Evolutionary conservation across 2,888 invertebrate genomes (phyloP).

Genomic region (Cephus pulcher): DNA sequence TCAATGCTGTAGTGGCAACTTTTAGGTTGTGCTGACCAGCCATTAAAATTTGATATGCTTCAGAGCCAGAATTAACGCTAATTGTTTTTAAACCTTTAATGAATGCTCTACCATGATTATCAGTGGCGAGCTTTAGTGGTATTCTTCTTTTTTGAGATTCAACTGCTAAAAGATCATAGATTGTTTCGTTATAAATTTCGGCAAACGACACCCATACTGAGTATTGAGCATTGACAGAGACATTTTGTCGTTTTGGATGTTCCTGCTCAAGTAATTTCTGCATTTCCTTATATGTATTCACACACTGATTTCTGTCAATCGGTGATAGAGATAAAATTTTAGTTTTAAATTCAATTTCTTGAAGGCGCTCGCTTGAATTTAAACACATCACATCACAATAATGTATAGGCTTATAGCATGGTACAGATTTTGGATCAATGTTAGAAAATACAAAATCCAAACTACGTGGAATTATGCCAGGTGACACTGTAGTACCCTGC

Average conservation of each 20-base stretch:
- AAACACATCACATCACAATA: slow-evolving; percentile 49
- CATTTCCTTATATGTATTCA: slow-evolving; percentile 56
- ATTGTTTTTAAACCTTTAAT: slow-evolving; percentile 68
- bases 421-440: slow-evolving; percentile 41
- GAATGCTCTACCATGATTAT: slow-evolving; percentile 51
- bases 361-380: slow-evolving; percentile 39
- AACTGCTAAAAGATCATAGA: slow-evolving; percentile 82
- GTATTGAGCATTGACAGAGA: slow-evolving; percentile 46
- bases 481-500: slow-evolving; percentile 75
- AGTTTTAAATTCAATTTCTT: slow-evolving; percentile 51
- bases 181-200: slow-evolving; percentile 92
- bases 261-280: slow-evolving; percentile 56
- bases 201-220: slow-evolving; percentile 88
- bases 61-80: slow-evolving; percentile 78
- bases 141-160: slow-evolving; percentile 52
- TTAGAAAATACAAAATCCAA: slow-evolving; percentile 72
- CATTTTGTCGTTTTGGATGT: slow-evolving; percentile 41
- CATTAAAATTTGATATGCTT: slow-evolving; percentile 86
- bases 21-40: slow-evolving; percentile 84
- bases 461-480: slow-evolving; percentile 77
- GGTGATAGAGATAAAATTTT: slow-evolving; percentile 53
- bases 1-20: slow-evolving; percentile 86
- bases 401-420: slow-evolving; percentile 54
- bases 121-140: slow-evolving; percentile 54
- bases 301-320: slow-evolving; percentile 51